A percentile compares a stretch with the other conserved stretches of the same genome.
Conservation (phyloP, 2,113 vertebrate genomes). For the Phaetusa simplex region DNA sequence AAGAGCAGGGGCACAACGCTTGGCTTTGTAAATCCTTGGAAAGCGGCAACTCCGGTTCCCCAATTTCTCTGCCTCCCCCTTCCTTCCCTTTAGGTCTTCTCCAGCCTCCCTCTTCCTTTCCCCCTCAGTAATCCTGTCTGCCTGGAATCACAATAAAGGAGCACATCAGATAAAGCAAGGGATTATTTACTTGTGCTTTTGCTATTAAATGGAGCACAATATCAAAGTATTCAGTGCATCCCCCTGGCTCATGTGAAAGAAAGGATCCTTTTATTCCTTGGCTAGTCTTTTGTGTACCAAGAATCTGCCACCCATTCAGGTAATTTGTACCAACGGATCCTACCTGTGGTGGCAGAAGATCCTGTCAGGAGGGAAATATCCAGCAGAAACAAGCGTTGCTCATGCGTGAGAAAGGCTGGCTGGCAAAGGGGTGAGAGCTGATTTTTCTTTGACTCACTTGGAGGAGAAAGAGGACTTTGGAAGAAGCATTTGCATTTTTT, state of each 20-base stretch:
- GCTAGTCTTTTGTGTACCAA: background rate
- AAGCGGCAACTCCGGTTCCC: background rate
- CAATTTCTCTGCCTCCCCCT: background rate
- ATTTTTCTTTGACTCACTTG: background rate
- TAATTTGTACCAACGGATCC: background rate
- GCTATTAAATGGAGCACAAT: background rate
- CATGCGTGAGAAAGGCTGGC: background rate
- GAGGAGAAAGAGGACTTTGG: background rate
- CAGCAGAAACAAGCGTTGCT: background rate
- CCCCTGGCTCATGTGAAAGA: background rate
- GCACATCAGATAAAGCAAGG: background rate
- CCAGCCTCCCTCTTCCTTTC: background rate
- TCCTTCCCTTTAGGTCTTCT: background rate
- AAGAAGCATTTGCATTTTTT: background rate
- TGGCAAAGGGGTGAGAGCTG: background rate
- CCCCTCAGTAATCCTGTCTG: background rate
- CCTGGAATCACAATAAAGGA: background rate
- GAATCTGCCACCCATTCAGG: background rate
- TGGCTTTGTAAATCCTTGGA: background rate
- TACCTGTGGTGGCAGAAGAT: slow-evolving; percentile 15
- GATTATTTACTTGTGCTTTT: background rate
- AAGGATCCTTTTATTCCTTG: background rate
- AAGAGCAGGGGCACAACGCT: background rate
- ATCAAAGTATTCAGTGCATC: background rate
- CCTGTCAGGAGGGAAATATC: slow-evolving; percentile 16